Evolutionary conservation across 2,888 invertebrate species (phyloP).

Genomic region (Invenusta paracnida): DNA sequence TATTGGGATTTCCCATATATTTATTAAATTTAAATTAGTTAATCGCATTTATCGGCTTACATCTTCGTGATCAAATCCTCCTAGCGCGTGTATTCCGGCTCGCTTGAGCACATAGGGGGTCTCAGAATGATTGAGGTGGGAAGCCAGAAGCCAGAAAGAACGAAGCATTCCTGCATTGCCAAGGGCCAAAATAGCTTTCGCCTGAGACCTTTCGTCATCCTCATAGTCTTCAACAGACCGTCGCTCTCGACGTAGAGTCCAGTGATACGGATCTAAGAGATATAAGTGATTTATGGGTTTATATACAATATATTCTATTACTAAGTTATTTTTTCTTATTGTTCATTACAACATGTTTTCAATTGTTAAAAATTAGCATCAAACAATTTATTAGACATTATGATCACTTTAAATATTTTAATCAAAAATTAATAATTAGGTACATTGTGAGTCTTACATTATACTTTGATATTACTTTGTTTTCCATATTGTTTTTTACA

Average conservation of each 20-base stretch:
- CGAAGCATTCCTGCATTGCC: background rate
- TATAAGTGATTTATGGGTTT: too few relatives aligned
- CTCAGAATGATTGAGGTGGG: background rate
- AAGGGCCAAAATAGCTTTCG: background rate
- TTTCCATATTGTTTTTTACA: too few relatives aligned
- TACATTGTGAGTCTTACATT: too few relatives aligned
- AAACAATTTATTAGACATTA: too few relatives aligned
- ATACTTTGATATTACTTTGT: too few relatives aligned
- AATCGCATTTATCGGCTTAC: background rate
- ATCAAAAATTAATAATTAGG: too few relatives aligned
- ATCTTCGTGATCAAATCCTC: background rate
- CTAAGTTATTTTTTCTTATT: too few relatives aligned
- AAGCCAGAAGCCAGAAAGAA: background rate
- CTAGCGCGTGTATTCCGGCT: background rate
- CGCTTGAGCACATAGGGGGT: conserved; percentile 14
- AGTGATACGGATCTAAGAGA: conserved; percentile 9
- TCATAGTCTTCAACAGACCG: background rate
- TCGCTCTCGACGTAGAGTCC: background rate
- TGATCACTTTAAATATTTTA: too few relatives aligned
- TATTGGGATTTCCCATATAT: too few relatives aligned
- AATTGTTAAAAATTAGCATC: too few relatives aligned
- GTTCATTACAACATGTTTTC: too few relatives aligned
- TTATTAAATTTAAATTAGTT: background rate
- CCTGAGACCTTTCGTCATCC: background rate
- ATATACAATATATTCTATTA: too few relatives aligned